A percentile compares a stretch with the other conserved stretches of the same genome.
phyloP scores from a whole-genome alignment of 2,888 invertebrate species.

The Barypeithes pellucidus region DNA sequence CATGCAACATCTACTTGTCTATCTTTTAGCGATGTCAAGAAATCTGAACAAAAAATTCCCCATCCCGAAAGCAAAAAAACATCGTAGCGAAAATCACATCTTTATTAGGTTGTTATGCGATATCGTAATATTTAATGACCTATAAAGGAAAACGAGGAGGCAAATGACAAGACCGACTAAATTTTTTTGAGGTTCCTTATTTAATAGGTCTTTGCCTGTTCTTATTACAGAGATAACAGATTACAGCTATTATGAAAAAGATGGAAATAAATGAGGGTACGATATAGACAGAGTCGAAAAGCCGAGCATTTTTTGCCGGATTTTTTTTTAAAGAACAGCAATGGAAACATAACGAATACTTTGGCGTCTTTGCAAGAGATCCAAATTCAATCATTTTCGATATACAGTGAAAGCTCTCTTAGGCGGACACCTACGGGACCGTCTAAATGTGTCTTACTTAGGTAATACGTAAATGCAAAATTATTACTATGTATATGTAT shows the following conservation, averaged over 20 bases:
- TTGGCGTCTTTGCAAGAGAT: too few relatives aligned
- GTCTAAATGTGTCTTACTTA: too few relatives aligned
- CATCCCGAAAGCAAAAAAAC: neutral
- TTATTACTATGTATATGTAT: too few relatives aligned
- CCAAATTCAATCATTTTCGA: too few relatives aligned
- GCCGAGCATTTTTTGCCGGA: neutral
- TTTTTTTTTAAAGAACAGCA: neutral
- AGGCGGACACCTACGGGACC: too few relatives aligned
- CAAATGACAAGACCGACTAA: slow-evolving; percentile 16
- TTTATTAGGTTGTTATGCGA: slow-evolving; percentile 4
- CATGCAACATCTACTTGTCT: too few relatives aligned
- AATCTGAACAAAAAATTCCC: neutral
- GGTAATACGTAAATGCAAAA: too few relatives aligned
- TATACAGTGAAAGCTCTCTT: too few relatives aligned
- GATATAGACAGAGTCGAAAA: neutral
- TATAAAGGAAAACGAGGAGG: slow-evolving; percentile 9
- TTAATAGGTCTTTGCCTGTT: slow-evolving; percentile 8
- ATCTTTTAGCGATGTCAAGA: neutral
- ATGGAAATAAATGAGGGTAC: neutral
- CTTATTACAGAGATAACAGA: slow-evolving; percentile 6
- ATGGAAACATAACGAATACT: neutral
- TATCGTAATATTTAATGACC: slow-evolving; percentile 3
- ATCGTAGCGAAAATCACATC: slow-evolving; percentile 3
- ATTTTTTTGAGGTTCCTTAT: slow-evolving; percentile 10
- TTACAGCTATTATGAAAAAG: slow-evolving; percentile 6